A percentile compares a stretch with the other conserved stretches of the same genome.
Evolutionary conservation across 2,797 vertebrate genomes (phyloP).

Genomic region (Acanthis flammea): DNA sequence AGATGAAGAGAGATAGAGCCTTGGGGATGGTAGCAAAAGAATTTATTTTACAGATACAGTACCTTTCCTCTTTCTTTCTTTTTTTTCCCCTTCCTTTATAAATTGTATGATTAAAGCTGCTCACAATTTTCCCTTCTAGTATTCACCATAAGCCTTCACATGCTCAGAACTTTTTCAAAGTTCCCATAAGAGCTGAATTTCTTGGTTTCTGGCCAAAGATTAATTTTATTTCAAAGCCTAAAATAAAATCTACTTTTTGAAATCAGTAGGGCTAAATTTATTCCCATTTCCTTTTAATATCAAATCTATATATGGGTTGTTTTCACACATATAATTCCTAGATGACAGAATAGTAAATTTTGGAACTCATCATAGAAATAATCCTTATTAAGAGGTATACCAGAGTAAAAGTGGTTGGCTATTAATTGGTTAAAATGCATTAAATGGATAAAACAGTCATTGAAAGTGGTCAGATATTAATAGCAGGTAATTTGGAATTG

Average conservation of each 20-base stretch:
- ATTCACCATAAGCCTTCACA: background rate
- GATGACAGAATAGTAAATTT: background rate
- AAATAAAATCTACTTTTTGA: background rate
- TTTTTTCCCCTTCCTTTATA: background rate
- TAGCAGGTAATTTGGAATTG: background rate
- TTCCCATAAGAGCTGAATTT: background rate
- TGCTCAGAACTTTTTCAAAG: background rate
- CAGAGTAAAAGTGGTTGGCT: background rate
- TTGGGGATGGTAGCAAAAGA: background rate
- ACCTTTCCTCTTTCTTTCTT: background rate
- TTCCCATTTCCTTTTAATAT: background rate
- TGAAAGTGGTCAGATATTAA: background rate
- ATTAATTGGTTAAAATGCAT: background rate
- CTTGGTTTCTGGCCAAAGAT: conserved; percentile 17
- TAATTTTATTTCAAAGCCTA: conserved; percentile 27
- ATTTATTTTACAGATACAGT: background rate
- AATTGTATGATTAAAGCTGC: background rate
- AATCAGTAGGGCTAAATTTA: conserved; percentile 15
- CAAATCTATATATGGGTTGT: background rate
- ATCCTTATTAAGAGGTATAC: background rate
- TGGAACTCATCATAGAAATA: background rate
- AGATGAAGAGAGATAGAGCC: background rate
- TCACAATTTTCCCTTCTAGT: background rate
- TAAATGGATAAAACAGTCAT: background rate
- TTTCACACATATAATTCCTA: background rate